Evolutionary conservation across 2,113 vertebrate species (phyloP), one percentile per base, ranked within the genome.

Genomic region (Maccullochella peelii): DNA sequence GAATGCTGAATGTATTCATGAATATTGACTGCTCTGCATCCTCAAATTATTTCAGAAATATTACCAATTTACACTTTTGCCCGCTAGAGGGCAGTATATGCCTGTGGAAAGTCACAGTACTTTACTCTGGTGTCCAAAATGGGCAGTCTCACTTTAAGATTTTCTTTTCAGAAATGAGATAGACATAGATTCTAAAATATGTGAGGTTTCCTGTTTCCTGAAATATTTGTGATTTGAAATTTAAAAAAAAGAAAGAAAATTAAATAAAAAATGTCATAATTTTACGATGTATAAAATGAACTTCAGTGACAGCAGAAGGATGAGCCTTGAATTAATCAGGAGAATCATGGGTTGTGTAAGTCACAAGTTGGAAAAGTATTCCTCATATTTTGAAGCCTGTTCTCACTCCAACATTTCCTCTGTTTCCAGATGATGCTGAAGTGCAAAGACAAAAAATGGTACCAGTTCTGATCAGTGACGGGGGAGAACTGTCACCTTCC

Each of bases 381-480:
- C 9, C 44, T 80, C n/a, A 33, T 15, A 12, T 9, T 33, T 50
- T 68, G 11, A 30, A 52, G 18, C 1, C 10, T 36, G 16, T 27
- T 58, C 33, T 80, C 16, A 79, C 10, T 25, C 10, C 1, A 12
- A 42, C 9, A 2, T 86, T 30, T 71, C 63, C 55, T 84, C 49
- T 89, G 6, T 90, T 80, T 88, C 62, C 90, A 99, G 98, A 99
- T 99, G 97, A 99, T 99, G 98, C 91, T 99, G 92, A 99, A 99
- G 95, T 99, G 97, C 95, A 99, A 99, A 96, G 98, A 99, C 94
- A 99, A 99, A 93, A 99, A 99, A 91, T 99, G 98, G 98, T 99
- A 99, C 96, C 98, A 99, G 91, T 97, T 99, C 97, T 99, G 97
- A 99, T 95, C 81, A 10, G 84, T 40, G 80, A 61, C 8, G 57